A percentile compares a stretch with the other conserved stretches of the same genome.
These are phyloP conservation scores for Ctenosaura bakeri DNA, from an alignment of 2,797 vertebrate genomes.

Conservation along the genomic window DNA sequence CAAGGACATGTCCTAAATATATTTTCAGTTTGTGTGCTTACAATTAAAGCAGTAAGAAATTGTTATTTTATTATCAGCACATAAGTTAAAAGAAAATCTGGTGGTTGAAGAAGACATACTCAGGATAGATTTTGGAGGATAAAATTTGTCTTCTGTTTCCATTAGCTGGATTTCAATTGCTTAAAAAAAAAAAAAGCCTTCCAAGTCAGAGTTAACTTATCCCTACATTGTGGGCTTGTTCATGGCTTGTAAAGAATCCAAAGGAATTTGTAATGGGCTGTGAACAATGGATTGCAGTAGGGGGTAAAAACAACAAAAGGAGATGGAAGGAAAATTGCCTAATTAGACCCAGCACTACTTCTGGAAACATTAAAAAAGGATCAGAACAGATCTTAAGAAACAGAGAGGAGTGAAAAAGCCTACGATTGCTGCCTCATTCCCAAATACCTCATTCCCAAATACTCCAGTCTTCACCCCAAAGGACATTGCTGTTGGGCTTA, in stretches of 20 bases:
- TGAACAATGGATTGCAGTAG: slow-evolving; percentile 43
- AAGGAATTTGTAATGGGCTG: slow-evolving; percentile 48
- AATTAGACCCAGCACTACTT: slow-evolving; percentile 49
- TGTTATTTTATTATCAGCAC: background rate
- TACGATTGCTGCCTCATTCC: slow-evolving; percentile 21
- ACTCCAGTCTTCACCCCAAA: background rate
- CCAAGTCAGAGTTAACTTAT: slow-evolving; percentile 33
- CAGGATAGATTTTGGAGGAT: background rate
- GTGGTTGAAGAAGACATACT: background rate
- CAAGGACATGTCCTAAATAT: background rate
- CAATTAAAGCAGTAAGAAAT: background rate
- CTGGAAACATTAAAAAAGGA: slow-evolving; percentile 48
- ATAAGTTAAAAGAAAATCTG: slow-evolving; percentile 12
- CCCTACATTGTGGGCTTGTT: slow-evolving; percentile 43
- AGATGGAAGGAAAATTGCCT: slow-evolving; percentile 44
- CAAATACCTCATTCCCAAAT: background rate
- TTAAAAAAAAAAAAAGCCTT: background rate
- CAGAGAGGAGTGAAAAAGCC: slow-evolving; percentile 21
- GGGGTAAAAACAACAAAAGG: slow-evolving; percentile 48
- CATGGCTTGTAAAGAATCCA: slow-evolving; percentile 48
- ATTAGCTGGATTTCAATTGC: background rate
- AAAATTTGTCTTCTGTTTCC: slow-evolving; percentile 21
- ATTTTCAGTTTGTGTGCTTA: background rate
- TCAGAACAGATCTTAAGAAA: slow-evolving; percentile 38
- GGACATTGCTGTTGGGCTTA: background rate